phyloP scores from a whole-genome alignment of 2,888 invertebrate species.

The Harpagoxenus sublaevis region DNA sequence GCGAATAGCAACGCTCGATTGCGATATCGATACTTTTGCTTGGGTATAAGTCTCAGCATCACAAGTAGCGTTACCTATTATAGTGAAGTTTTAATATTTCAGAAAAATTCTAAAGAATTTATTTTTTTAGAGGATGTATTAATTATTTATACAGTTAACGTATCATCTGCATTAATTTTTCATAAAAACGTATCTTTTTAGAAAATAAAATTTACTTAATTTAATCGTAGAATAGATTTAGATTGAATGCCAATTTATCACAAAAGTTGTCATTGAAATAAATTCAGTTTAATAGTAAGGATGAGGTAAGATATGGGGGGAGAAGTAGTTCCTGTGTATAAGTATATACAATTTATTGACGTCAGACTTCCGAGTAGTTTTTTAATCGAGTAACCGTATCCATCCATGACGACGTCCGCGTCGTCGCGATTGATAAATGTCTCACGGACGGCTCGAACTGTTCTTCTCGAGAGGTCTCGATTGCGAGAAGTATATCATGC shows the following conservation, averaged over 20 bases:
- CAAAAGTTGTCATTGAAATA: slow-evolving; percentile 1
- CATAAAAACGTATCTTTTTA: not conserved
- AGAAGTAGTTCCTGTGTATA: not conserved
- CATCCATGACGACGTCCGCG: not conserved
- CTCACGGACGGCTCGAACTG: slow-evolving; percentile 10
- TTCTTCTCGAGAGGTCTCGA: slow-evolving; percentile 27
- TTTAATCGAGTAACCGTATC: slow-evolving; percentile 33
- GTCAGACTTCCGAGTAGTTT: not conserved
- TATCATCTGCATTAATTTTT: not conserved
- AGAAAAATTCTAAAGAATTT: not conserved
- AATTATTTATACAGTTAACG: not conserved
- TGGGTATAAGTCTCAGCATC: not conserved
- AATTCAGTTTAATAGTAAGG: not conserved
- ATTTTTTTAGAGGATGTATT: not conserved
- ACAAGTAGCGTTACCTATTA: not conserved
- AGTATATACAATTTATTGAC: slow-evolving; percentile 3
- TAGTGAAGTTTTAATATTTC: not conserved
- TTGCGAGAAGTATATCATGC: slow-evolving; percentile 41
- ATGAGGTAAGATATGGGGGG: not conserved
- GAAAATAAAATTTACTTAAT: not conserved
- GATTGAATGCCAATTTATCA: not conserved
- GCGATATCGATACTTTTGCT: not conserved
- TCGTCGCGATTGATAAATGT: slow-evolving; percentile 35
- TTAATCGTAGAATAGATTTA: not conserved
- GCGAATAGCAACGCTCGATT: slow-evolving; percentile 24